phyloP scores from a whole-genome alignment of 2,797 vertebrate species.

The Nasua narica region DNA sequence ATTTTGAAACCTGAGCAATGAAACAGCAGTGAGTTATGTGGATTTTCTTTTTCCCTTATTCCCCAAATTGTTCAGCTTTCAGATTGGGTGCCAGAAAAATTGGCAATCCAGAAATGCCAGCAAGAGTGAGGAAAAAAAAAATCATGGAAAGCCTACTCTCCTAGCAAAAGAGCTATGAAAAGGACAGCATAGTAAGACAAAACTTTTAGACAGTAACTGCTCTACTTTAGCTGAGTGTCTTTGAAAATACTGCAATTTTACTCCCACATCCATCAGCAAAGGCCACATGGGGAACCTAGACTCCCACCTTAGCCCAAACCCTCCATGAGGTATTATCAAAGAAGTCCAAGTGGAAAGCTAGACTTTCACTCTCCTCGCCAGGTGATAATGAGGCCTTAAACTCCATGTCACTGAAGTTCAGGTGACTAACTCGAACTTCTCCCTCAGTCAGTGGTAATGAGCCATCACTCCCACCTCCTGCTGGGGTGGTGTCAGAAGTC shows the following conservation, averaged over 20 bases:
- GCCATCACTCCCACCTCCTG: not conserved
- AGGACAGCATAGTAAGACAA: not conserved
- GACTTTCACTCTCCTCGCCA: not conserved
- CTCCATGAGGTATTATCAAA: not conserved
- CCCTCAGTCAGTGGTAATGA: not conserved
- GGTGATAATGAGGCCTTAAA: not conserved
- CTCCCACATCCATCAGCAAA: not conserved
- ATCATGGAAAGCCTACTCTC: not conserved
- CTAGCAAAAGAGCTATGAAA: not conserved
- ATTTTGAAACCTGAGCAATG: not conserved
- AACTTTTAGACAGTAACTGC: not conserved
- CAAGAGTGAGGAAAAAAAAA: fast-evolving
- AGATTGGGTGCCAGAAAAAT: not conserved
- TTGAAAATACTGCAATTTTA: not conserved
- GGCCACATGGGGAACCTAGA: not conserved
- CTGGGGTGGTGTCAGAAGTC: not conserved
- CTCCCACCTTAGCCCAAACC: not conserved
- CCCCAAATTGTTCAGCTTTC: not conserved
- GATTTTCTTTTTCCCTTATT: not conserved
- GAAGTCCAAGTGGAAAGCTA: not conserved
- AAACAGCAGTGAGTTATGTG: fast-evolving
- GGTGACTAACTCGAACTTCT: not conserved
- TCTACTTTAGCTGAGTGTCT: not conserved
- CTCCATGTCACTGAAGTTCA: not conserved
- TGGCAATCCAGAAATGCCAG: not conserved